A percentile compares a stretch with the other conserved stretches of the same genome.
These are phyloP conservation scores for Lipophrys pholis DNA, from an alignment of 2,113 vertebrate species.

Conservation along the genomic window DNA sequence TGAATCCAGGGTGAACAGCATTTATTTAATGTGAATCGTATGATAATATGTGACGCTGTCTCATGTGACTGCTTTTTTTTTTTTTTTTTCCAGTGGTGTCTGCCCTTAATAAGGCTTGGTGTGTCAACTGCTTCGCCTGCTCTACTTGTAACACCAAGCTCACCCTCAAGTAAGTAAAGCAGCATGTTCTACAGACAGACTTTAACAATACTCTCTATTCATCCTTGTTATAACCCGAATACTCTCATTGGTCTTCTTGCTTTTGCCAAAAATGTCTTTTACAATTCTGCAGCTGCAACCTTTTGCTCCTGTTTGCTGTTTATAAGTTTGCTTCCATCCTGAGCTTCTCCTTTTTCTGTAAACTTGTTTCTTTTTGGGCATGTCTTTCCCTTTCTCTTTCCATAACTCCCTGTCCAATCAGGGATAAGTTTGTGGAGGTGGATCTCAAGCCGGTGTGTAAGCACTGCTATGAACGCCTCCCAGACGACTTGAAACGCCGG, in stretches of 20 bases:
- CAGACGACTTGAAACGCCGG: conserved; percentile 94
- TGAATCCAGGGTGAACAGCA: background rate
- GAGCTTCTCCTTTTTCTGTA: conserved; percentile 21
- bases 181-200: background rate
- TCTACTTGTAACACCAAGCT: conserved; percentile 98
- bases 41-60: background rate
- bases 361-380: conserved; percentile 8
- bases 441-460: conserved; percentile 99
- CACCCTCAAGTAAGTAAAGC: conserved; percentile 93
- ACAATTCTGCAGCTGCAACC: background rate
- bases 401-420: conserved; percentile 78
- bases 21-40: background rate
- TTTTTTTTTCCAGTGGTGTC: conserved; percentile 89
- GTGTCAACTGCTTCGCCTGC: conserved; percentile 96
- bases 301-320: conserved; percentile 28
- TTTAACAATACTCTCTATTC: background rate
- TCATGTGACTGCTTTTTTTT: conserved; percentile 40
- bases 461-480: conserved; percentile 97
- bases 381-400: conserved; percentile 53
- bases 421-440: conserved; percentile 99
- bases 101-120: conserved; percentile 98
- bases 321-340: conserved; percentile 9
- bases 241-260: background rate
- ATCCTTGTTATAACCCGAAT: background rate
- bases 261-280: conserved; percentile 16